Evolutionary conservation across 2,888 invertebrate genomes (phyloP), one percentile per base, ranked within the genome.

Genomic region (Rhimphoctona megacephalus): DNA sequence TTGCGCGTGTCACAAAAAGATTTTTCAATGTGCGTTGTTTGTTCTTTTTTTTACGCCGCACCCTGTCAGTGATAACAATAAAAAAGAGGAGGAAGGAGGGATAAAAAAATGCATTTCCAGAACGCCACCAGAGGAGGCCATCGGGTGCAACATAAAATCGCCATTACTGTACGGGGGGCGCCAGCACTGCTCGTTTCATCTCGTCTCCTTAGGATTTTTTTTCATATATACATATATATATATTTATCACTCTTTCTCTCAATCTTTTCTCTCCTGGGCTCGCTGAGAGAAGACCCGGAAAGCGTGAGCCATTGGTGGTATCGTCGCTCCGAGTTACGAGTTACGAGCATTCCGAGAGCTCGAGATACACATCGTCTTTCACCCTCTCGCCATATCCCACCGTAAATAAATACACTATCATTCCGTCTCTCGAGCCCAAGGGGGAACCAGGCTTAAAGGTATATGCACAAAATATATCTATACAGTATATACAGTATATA

Each of bases 61-160:
- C 36, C n/a, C 67, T 22, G 49, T 69, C 82, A 86, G 86, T 72
- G 84, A 85, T 87, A 84, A 85, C 83, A 73, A 83, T 74, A 43
- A 25, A 52, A 76, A 72, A 87, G 43, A 54, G 67, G 14, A 67
- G 19, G n/a, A 64, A 66, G 22, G 66, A 30, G 52, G 81, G 61
- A 78, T 69, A 81, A 83, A 85, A n/a, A 85, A 88, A 81, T 77
- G 88, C 88, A 85, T 84, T 87, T 87, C 85, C 83, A 85, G 78
- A 78, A 73, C 46, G 39, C 76, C 66, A 49, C 52, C 66, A 17
- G 84, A 78, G 80, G 66, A 85, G 80, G 78, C 85, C 88, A 88
- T 81, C 87, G 87, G 85, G 89, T 88, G 89, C 85, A 89, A 92
- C 92, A 92, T 92, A 91, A 92, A 92, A 92, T 92, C 87, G 89